Evolutionary conservation across 2,113 vertebrate species (phyloP).

Genomic region (Ceratotherium simum): DNA sequence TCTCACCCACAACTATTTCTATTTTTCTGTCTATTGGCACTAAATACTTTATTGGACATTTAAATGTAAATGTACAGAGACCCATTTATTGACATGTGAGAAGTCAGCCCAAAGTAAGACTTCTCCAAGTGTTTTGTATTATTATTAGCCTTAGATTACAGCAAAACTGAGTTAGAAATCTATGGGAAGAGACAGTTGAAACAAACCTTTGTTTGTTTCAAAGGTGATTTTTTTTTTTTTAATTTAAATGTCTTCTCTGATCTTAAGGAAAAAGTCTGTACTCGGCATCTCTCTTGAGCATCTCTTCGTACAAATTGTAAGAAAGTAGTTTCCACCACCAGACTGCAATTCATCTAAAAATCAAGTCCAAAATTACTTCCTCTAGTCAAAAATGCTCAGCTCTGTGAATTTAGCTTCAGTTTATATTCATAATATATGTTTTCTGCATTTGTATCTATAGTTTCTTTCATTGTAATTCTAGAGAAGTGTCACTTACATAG

Average conservation of each 20-base stretch:
- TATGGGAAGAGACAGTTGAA: not conserved
- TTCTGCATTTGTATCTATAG: not conserved
- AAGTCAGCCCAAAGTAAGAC: not conserved
- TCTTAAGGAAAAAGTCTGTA: not conserved
- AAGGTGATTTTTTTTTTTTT: not conserved
- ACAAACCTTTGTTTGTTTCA: not conserved
- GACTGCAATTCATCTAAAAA: not conserved
- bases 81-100: not conserved
- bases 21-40: not conserved
- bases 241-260: not conserved
- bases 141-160: not conserved
- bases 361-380: not conserved
- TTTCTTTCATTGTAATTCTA: not conserved
- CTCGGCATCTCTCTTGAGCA: not conserved
- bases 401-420: not conserved
- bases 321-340: not conserved
- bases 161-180: not conserved
- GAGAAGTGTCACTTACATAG: not conserved
- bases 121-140: not conserved
- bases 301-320: not conserved
- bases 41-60: not conserved
- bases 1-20: not conserved
- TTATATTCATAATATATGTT: not conserved
- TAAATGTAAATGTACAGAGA: not conserved
- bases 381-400: not conserved